Percentiles rank a stretch among this genome's conserved stretches.
phyloP scores from a whole-genome alignment of 2,113 vertebrate genomes.

The Scalopus aquaticus region DNA sequence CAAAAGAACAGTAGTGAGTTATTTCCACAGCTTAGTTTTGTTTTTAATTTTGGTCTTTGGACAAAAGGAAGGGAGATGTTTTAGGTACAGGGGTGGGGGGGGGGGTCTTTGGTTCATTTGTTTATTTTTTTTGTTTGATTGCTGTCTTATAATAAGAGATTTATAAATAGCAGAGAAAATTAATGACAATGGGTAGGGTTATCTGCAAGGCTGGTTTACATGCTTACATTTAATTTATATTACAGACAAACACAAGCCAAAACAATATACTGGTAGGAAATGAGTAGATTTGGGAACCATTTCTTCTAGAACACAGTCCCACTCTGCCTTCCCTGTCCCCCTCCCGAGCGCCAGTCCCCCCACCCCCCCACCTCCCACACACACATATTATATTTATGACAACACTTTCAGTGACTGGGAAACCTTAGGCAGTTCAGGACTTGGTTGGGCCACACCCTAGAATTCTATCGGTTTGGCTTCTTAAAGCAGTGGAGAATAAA shows the following conservation, averaged over 20 bases:
- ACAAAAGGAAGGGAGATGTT: slow-evolving; percentile 9
- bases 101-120: background rate
- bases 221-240: slow-evolving; percentile 27
- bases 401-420: background rate
- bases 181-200: background rate
- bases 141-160: slow-evolving; percentile 1
- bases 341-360: too few species aligned
- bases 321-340: background rate
- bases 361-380: background rate
- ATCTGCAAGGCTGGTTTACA: slow-evolving; percentile 76
- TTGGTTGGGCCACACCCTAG: background rate
- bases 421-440: background rate
- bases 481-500: background rate
- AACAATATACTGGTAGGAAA: background rate
- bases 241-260: slow-evolving; percentile 2
- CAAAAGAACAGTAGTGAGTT: slow-evolving; percentile 29
- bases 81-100: background rate
- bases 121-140: slow-evolving; percentile 16
- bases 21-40: slow-evolving; percentile 39
- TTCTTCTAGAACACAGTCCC: background rate
- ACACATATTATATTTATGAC: background rate
- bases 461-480: background rate
- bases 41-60: slow-evolving; percentile 51
- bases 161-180: background rate
- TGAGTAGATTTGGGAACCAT: background rate